phyloP scores from a whole-genome alignment of 2,797 vertebrate genomes.

The Coranthus polyacanthus region DNA sequence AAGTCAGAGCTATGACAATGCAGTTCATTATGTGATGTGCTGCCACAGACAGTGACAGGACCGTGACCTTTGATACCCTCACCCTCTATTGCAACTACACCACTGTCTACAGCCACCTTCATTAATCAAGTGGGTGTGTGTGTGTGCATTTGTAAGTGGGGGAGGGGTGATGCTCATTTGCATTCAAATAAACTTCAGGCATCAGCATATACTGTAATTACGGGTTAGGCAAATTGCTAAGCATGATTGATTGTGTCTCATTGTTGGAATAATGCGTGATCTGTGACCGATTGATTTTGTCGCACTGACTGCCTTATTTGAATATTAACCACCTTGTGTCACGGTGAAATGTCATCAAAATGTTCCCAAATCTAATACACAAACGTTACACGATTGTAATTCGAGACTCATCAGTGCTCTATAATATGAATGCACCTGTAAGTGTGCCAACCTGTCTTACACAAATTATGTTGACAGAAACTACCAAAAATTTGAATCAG shows the following conservation, averaged over 20 bases:
- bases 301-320: constrained; percentile 58
- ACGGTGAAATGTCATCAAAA: constrained; percentile 47
- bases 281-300: constrained; percentile 71
- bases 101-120: constrained; percentile 43
- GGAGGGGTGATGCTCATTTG: constrained; percentile 56
- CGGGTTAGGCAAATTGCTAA: constrained; percentile 62
- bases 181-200: constrained; percentile 75
- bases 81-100: constrained; percentile 28
- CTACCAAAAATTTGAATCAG: too few species aligned
- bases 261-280: constrained; percentile 77
- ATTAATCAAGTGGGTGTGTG: constrained; percentile 67
- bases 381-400: constrained; percentile 15
- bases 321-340: constrained; percentile 63
- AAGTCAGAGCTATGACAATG: constrained; percentile 28
- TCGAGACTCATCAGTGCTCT: constrained; percentile 14
- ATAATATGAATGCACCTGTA: background rate
- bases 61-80: constrained; percentile 32
- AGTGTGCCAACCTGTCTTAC: background rate
- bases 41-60: constrained; percentile 35
- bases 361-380: constrained; percentile 33
- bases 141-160: constrained; percentile 13
- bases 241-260: constrained; percentile 78
- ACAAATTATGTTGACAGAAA: too few species aligned
- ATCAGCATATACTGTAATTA: constrained; percentile 77
- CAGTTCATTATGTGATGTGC: constrained; percentile 59